Percentiles rank a stretch among this genome's conserved stretches.
Conservation (phyloP, 30 jellyfish, hydroid and myxozoan genomes). For the Sanderia malayensis region DNA sequence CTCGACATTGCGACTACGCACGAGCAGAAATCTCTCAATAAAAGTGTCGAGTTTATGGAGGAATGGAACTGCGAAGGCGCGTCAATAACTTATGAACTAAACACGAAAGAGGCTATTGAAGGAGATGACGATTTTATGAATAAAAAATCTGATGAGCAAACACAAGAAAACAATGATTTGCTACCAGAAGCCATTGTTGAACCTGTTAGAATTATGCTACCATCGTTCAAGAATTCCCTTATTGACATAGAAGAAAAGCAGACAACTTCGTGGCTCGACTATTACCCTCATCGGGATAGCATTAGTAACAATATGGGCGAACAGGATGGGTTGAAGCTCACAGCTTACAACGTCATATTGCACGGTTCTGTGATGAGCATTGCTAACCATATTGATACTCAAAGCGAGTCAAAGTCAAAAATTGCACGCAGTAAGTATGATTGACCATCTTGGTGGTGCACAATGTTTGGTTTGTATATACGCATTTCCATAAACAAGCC, state of each 20-base stretch:
- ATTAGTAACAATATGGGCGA: constrained; percentile 8
- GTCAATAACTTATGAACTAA: not conserved
- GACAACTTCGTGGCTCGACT: not conserved
- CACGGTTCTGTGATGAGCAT: constrained; percentile 45
- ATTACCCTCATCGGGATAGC: constrained; percentile 14
- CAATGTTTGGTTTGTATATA: too few species aligned
- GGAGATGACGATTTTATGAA: not conserved
- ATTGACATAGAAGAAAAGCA: not conserved
- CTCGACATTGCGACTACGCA: not conserved
- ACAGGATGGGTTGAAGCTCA: constrained; percentile 33
- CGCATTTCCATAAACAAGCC: not conserved
- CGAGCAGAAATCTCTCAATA: not conserved
- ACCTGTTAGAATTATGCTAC: not conserved
- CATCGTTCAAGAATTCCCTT: not conserved
- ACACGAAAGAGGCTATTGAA: too few species aligned
- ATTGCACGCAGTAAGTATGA: not conserved
- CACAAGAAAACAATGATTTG: too few species aligned
- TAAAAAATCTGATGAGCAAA: not conserved
- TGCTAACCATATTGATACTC: not conserved
- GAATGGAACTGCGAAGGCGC: not conserved
- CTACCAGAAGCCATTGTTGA: not conserved
- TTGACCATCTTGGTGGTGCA: too few species aligned
- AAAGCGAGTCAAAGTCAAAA: not conserved
- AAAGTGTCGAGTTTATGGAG: not conserved
- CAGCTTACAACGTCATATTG: constrained; percentile 38